phyloP scores from a whole-genome alignment of 2,113 vertebrate species.

The Gadus chalcogrammus region DNA sequence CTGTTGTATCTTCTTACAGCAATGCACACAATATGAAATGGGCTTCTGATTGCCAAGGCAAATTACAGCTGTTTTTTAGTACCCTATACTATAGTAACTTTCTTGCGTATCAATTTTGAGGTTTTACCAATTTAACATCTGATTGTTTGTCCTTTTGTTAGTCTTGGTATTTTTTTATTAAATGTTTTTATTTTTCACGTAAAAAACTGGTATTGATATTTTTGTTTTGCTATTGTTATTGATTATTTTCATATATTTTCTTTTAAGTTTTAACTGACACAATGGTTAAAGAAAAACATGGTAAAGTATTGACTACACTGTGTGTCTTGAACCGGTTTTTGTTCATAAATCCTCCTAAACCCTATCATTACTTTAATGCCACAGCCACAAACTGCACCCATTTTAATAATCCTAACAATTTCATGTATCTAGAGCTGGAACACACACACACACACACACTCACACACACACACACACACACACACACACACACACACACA shows the following conservation, averaged over 20 bases:
- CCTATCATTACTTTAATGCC: constrained; percentile 9
- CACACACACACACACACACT: not conserved
- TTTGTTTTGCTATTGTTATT: constrained; percentile 27
- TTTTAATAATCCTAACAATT: not conserved
- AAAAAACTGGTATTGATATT: too few species aligned
- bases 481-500: not conserved
- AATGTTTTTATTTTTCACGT: too few species aligned
- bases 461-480: not conserved
- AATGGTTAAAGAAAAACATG: constrained; percentile 52
- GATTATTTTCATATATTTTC: constrained; percentile 46
- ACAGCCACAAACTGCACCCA: not conserved
- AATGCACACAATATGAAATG: too few species aligned
- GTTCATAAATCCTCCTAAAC: constrained; percentile 15
- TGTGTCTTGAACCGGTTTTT: constrained; percentile 33
- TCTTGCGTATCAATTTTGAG: too few species aligned
- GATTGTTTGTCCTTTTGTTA: too few species aligned
- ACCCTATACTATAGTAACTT: too few species aligned
- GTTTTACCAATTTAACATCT: too few species aligned
- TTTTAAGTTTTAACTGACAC: constrained; percentile 67
- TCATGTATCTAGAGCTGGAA: not conserved
- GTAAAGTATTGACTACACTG: constrained; percentile 63
- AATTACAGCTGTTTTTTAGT: too few species aligned
- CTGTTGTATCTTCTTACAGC: too few species aligned
- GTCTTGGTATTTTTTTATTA: too few species aligned
- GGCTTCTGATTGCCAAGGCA: too few species aligned